Percentiles rank a stretch among this genome's conserved stretches.
phyloP scores from a whole-genome alignment of 2,888 invertebrate species.

The Epinotia nisella region DNA sequence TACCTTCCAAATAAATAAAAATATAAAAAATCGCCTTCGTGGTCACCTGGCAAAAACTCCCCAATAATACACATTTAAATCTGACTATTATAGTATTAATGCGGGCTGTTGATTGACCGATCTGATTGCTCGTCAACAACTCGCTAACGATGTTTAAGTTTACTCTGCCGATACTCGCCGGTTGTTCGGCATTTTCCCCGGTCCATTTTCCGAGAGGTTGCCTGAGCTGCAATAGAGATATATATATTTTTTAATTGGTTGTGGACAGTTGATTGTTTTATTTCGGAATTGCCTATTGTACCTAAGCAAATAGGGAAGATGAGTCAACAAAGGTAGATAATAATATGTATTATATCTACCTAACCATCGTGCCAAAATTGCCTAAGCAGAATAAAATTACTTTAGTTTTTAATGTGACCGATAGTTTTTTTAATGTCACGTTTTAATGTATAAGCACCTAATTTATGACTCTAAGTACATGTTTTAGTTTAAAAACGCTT shows the following conservation, averaged over 20 bases:
- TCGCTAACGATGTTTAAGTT: slow-evolving; percentile 42
- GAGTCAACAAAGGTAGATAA: not conserved
- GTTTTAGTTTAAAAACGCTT: too few species aligned
- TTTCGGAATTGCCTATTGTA: not conserved
- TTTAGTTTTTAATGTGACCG: too few species aligned
- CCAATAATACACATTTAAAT: slow-evolving; percentile 9
- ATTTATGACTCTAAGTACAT: too few species aligned
- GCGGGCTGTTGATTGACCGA: slow-evolving; percentile 35
- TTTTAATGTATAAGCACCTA: too few species aligned
- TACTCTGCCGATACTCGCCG: slow-evolving; percentile 3
- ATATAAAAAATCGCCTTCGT: not conserved
- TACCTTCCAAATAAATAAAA: too few species aligned
- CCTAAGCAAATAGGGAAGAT: not conserved
- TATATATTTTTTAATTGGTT: slow-evolving; percentile 31
- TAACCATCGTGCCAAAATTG: not conserved
- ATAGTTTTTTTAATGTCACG: too few species aligned
- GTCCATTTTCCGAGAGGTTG: slow-evolving; percentile 10
- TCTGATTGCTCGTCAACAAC: slow-evolving; percentile 42
- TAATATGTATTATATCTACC: too few species aligned
- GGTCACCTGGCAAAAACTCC: not conserved
- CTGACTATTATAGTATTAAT: slow-evolving; percentile 32
- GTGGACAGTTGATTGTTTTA: slow-evolving; percentile 10
- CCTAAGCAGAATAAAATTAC: not conserved
- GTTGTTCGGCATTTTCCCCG: slow-evolving; percentile 23
- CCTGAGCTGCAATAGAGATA: not conserved